Evolutionary conservation across 2,888 invertebrate genomes (phyloP).

Genomic region (Agrotis puta): DNA sequence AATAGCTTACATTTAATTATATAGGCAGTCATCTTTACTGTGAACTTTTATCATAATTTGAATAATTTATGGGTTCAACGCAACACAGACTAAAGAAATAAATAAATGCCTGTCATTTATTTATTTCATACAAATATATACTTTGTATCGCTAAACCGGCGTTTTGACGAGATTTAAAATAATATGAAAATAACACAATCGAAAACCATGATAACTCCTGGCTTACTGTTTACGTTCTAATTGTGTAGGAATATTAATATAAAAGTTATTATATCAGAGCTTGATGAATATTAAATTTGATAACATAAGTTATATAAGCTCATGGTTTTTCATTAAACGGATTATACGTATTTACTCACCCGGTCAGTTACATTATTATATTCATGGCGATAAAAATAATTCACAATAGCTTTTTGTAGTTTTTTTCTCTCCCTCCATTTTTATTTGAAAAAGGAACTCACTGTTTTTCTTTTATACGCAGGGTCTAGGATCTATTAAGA

Average conservation of each 20-base stretch:
- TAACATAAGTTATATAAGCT: constrained; percentile 17
- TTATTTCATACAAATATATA: constrained; percentile 9
- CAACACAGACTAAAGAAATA: too few species aligned
- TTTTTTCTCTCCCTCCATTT: not conserved
- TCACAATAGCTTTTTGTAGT: too few species aligned
- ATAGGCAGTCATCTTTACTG: not conserved
- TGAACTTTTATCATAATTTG: not conserved
- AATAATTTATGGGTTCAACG: constrained; percentile 7
- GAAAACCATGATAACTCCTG: not conserved
- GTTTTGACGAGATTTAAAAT: constrained; percentile 35
- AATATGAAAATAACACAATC: constrained; percentile 10
- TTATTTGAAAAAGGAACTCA: constrained; percentile 17
- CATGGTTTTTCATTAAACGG: constrained; percentile 34
- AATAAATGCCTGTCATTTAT: too few species aligned
- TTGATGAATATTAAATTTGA: constrained; percentile 46
- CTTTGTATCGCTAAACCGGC: constrained; percentile 34
- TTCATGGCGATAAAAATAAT: not conserved
- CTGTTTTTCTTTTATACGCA: too few species aligned
- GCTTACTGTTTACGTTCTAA: constrained; percentile 26
- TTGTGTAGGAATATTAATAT: constrained; percentile 2
- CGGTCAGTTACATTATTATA: not conserved
- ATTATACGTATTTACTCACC: not conserved
- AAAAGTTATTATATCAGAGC: constrained; percentile 9
- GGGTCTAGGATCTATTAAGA: too few species aligned
- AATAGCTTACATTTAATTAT: not conserved